These are phyloP conservation scores for Pavo muticus DNA, from an alignment of 2,113 vertebrate genomes.

Conservation along the genomic window DNA sequence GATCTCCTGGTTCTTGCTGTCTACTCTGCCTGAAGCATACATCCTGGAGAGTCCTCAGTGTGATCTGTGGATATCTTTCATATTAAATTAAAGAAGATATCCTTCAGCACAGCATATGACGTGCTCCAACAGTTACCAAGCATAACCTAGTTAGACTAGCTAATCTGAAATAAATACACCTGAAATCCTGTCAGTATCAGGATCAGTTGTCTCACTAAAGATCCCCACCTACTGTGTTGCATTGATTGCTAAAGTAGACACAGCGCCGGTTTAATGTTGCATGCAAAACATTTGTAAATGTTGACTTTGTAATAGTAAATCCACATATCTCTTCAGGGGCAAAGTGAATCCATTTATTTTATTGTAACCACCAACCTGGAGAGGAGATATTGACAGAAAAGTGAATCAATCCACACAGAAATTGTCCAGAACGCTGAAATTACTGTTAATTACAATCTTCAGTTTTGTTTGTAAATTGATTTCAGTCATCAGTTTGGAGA, in stretches of 20 bases:
- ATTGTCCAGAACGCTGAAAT: not conserved
- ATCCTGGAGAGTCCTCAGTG: not conserved
- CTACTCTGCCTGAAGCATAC: not conserved
- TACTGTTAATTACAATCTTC: not conserved
- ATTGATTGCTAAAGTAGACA: not conserved
- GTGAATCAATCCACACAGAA: not conserved
- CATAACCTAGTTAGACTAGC: not conserved
- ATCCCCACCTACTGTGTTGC: not conserved
- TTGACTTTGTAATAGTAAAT: not conserved
- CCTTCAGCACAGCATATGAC: not conserved
- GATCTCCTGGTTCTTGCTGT: not conserved
- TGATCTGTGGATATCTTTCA: not conserved
- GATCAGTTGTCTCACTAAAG: not conserved
- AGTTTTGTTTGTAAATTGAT: not conserved
- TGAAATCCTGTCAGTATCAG: rapidly evolving
- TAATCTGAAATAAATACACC: not conserved
- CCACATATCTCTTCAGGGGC: not conserved
- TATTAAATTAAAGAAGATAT: not conserved
- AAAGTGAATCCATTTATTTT: not conserved
- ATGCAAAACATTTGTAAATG: not conserved
- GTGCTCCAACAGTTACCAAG: not conserved
- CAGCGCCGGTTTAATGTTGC: rapidly evolving
- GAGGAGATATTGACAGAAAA: not conserved
- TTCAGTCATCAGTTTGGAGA: not conserved
- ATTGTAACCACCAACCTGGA: not conserved